Base-by-base conservation (phyloP, 2,113 vertebrate genomes). In the Platichthys stellatus region DNA sequence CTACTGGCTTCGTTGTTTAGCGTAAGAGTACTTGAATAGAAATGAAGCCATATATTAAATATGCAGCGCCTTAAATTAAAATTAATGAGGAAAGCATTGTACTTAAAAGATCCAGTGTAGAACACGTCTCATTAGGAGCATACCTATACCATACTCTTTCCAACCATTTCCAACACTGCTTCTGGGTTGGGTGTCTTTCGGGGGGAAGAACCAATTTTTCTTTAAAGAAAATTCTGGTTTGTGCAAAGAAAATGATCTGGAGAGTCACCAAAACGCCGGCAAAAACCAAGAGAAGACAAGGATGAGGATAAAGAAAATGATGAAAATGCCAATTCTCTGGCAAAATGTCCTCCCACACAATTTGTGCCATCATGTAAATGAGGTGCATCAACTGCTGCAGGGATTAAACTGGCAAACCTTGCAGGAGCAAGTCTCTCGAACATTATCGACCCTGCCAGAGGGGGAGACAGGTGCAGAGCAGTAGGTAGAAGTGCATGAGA, bases 291-390 rank as follows among this genome's bases (percentile, higher is more conserved):
- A 3, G 20, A 70, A 35, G 5, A 66, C 26, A 5, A 62, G 20
- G 14, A 23, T 2, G 26, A 57, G 8, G 31, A 9, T 10, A n/a
- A 61, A 43, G 40, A 1, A 3, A 45, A 23, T 35, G 20, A 84
- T 64, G 40, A 68, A 72, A 74, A 78, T 24, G 62, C 24, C 54
- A 63, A 8, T 63, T 63, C 73, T 24, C 49, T 60, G 66, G 38
- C 67, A 73, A 18, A 72, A 66, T 49, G 14, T 63, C 57, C n/a
- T 40, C 24, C 45, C 0, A 47, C 61, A 80, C 69, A 76, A 66
- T 40, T 23, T 63, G 78, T 83, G 45, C 67, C 56, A 64, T 77
- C 26, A 77, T 53, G 72, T 76, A 80, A 87, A 80, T 80, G 81
- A 51, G 80, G 40, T 12, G 40, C 40, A 13, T 43, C 40, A 43